phyloP scores from a whole-genome alignment of 1,140 invertebrate genomes.

The Tetraneura akinire region DNA sequence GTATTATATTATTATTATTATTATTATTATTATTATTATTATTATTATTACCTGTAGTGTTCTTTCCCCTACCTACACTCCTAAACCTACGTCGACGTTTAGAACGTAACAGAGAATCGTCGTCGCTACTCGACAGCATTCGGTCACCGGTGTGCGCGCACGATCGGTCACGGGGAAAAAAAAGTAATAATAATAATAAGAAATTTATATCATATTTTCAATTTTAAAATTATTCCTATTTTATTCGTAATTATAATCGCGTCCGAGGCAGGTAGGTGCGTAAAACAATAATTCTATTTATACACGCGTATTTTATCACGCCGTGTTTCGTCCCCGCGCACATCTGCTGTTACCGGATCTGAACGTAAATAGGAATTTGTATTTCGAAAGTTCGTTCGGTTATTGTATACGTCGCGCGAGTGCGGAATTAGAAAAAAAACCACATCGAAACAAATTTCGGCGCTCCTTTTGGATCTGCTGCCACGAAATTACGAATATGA shows the following conservation, averaged over 20 bases:
- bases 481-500: conserved; percentile 12
- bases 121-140: conserved; percentile 40
- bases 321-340: not conserved
- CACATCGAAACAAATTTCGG: not conserved
- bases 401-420: not conserved
- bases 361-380: not conserved
- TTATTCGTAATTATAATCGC: too few species aligned
- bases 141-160: conserved; percentile 43
- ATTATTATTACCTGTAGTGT: conserved; percentile 28
- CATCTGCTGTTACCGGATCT: not conserved
- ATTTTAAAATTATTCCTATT: too few species aligned
- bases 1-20: not conserved
- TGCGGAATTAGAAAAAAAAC: not conserved
- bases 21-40: too few species aligned
- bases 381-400: conserved; percentile 18
- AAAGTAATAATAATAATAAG: too few species aligned
- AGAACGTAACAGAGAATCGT: conserved; percentile 31
- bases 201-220: too few species aligned
- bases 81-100: not conserved
- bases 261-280: too few species aligned
- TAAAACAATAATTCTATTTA: not conserved
- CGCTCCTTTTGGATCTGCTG: not conserved
- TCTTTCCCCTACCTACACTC: not conserved
- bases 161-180: not conserved
- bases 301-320: not conserved